Percentiles rank a stretch among this genome's conserved stretches.
phyloP scores from a whole-genome alignment of 2,797 vertebrate genomes.

The Gymnoscopelus microlampas region DNA sequence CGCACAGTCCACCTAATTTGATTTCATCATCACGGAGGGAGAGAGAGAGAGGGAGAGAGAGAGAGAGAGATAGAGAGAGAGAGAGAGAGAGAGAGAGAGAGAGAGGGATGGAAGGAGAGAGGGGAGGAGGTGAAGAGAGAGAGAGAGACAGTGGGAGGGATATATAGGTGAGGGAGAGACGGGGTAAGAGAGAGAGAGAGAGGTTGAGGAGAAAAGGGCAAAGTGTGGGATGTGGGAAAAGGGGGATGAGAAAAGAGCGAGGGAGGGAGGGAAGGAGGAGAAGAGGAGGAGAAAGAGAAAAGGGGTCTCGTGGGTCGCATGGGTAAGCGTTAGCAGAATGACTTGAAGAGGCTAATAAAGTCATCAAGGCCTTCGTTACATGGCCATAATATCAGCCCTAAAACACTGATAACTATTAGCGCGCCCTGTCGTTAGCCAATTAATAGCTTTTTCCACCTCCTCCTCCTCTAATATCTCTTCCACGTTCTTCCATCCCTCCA shows the following conservation, averaged over 20 bases:
- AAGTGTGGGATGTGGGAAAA: slow-evolving; percentile 31
- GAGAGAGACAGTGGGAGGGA: background rate
- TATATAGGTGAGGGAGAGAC: slow-evolving; percentile 45
- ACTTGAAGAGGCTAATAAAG: slow-evolving; percentile 86
- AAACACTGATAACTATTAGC: slow-evolving; percentile 85
- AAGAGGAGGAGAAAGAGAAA: slow-evolving; percentile 56
- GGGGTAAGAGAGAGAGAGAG: background rate
- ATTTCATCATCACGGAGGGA: slow-evolving; percentile 81
- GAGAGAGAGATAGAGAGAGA: slow-evolving; percentile 23
- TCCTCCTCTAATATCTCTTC: background rate
- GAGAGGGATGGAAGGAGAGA: too few relatives aligned
- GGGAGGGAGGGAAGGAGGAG: slow-evolving; percentile 57
- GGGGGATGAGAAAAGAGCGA: slow-evolving; percentile 48
- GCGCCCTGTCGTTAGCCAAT: slow-evolving; percentile 77
- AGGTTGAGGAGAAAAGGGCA: slow-evolving; percentile 34
- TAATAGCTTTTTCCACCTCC: slow-evolving; percentile 67
- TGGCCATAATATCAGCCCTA: slow-evolving; percentile 83
- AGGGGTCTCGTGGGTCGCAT: slow-evolving; percentile 75
- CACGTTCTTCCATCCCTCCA: slow-evolving; percentile 29
- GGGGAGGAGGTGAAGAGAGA: background rate
- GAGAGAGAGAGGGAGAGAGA: slow-evolving; percentile 50
- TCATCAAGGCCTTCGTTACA: slow-evolving; percentile 85
- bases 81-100: too few relatives aligned
- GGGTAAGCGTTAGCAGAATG: slow-evolving; percentile 80
- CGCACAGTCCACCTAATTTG: slow-evolving; percentile 86